Evolutionary conservation across 2,797 vertebrate genomes (phyloP), one percentile per base, ranked within the genome.

Genomic region (Sebastes kiyomatsui): DNA sequence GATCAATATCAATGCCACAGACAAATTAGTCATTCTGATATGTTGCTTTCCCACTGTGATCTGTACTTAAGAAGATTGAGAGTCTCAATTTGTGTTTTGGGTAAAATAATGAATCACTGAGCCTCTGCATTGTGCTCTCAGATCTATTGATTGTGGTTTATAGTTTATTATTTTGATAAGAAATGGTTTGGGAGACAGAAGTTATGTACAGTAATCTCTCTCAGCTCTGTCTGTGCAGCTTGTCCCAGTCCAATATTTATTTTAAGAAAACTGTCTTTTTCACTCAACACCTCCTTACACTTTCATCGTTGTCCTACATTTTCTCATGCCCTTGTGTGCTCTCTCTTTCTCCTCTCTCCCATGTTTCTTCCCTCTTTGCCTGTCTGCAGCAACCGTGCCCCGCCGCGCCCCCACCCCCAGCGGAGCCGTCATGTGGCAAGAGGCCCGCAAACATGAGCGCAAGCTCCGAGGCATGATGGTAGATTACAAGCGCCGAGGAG

Each of bases 391-490:
- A 95, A 90, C 95, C 95, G 95, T 96, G 96, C 96, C 96, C 83
- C 95, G 95, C 82, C 96, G 95, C 90, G 95, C 89, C 92, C 95
- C 95, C 84, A 96, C 96, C 91, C 95, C 95, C 85, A 95, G 95
- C 95, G 95, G 96, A 72, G 95, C 96, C 90, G 96, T 97, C 82
- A 99, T 99, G 98, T 99, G 98, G 98, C 98, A 99, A 92, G 98
- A 99, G 94, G 98, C 98, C 87, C 96, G 98, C 89, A 98, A 98
- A 77, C 98, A 99, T 81, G 98, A 99, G 96, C 97, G 98, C 79
- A 99, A 98, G 94, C 96, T 99, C 72, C 97, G 98, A 22, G 98
- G 98, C 81, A 99, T 99, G 98, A 99, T 99, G 98, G 98, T 99
- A 7, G 98, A 99, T 84, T 99, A 99, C 93, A 99, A 98, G 77